Evolutionary conservation across 1,140 invertebrate species (phyloP).

Genomic region (Hestina assimilis): DNA sequence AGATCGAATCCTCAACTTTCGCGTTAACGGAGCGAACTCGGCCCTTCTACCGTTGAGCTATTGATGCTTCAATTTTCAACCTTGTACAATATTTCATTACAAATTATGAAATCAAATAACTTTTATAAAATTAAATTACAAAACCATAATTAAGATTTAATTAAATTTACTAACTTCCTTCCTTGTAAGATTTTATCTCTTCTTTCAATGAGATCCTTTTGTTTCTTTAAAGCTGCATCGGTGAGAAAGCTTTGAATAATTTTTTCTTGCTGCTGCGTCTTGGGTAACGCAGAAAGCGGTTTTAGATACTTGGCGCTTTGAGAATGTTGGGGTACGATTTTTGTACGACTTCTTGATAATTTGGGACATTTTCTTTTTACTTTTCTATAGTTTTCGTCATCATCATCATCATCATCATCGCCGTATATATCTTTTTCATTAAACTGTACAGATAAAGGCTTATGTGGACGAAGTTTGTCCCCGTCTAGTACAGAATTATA

Average conservation of each 20-base stretch:
- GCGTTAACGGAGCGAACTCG: no score
- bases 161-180: slow-evolving; percentile 48
- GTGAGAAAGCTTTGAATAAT: slow-evolving; percentile 53
- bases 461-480: slow-evolving; percentile 33
- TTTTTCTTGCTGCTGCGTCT: slow-evolving; percentile 44
- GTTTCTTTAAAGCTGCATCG: slow-evolving; percentile 60
- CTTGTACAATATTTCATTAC: no score
- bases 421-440: slow-evolving; percentile 53
- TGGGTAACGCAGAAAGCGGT: slow-evolving; percentile 31
- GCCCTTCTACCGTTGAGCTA: no score
- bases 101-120: no score
- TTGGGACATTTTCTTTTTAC: slow-evolving; percentile 62
- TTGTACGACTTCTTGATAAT: slow-evolving; percentile 52
- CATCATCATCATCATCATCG: slow-evolving; percentile 53
- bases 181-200: slow-evolving; percentile 69
- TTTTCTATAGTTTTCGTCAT: slow-evolving; percentile 50
- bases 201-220: slow-evolving; percentile 56
- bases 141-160: no score
- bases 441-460: slow-evolving; percentile 48
- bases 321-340: slow-evolving; percentile 38
- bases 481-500: slow-evolving; percentile 59
- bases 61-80: no score
- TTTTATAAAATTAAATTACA: no score
- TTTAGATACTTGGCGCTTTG: slow-evolving; percentile 69
- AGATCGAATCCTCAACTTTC: no score